A percentile compares a stretch with the other conserved stretches of the same genome.
Conservation (phyloP, 2,113 vertebrate genomes). For the Coregonus clupeaformis region DNA sequence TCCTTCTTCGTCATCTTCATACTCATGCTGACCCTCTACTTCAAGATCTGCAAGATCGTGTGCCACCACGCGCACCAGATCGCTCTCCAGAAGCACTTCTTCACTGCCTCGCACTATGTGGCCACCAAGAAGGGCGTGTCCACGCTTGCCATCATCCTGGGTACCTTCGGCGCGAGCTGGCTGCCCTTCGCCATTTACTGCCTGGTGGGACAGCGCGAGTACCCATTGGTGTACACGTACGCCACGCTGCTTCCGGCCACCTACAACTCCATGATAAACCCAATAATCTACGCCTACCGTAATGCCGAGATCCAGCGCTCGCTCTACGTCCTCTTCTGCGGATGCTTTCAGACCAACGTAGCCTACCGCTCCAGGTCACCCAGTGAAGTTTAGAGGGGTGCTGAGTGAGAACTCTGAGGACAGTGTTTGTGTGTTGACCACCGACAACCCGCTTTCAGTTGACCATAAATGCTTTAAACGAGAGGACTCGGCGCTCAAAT, state of each 20-base stretch:
- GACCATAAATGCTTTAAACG: conserved; percentile 70
- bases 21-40: conserved; percentile 92
- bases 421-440: conserved; percentile 20
- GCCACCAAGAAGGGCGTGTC: conserved; percentile 95
- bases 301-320: conserved; percentile 95
- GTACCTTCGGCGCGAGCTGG: conserved; percentile 96
- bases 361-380: conserved; percentile 92
- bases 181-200: conserved; percentile 97
- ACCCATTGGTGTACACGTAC: conserved; percentile 91
- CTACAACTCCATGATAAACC: conserved; percentile 99
- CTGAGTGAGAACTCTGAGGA: not conserved
- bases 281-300: conserved; percentile 98
- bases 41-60: conserved; percentile 96
- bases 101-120: conserved; percentile 88
- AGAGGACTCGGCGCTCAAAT: conserved; percentile 32
- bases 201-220: conserved; percentile 85
- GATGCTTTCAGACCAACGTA: conserved; percentile 88
- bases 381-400: conserved; percentile 83
- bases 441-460: conserved; percentile 70
- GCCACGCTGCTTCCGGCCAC: conserved; percentile 94
- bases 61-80: conserved; percentile 97
- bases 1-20: conserved; percentile 90
- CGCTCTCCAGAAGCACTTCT: conserved; percentile 96
- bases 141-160: conserved; percentile 91
- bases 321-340: conserved; percentile 90